Base-by-base conservation (phyloP, 2,113 vertebrate genomes). In the Cephalopterus ornatus region DNA sequence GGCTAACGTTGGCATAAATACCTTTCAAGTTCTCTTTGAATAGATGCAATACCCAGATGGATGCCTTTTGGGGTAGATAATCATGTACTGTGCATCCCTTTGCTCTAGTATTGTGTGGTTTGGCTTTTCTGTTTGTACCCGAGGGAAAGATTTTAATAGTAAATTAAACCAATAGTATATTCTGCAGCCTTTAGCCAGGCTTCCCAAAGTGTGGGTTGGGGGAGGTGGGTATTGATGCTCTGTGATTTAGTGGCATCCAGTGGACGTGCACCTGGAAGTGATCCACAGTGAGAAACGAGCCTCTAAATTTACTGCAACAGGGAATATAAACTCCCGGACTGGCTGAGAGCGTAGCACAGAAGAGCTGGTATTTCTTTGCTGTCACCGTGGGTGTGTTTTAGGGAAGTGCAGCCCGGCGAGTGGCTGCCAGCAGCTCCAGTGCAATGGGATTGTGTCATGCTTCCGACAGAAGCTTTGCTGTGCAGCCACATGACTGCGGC, bases 401-500 rank as follows among this genome's bases (percentile, higher is more conserved):
- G 74, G 85, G 72, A 70, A 72, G 59, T 35, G 86, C 89, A 47
- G 8, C 65, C 5, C 55, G n/a, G 81, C 3, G 27, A 47, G 78
- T 11, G 27, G 89, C 90, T 96, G 92, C 75, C 8, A 47, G 95
- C 82, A 50, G 82, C 85, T 41, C 4, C 66, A 76, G 91, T 18
- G 95, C 80, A 3, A 19, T 22, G 88, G 85, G 96, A 91, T 96
- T 92, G 94, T 94, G 97, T 92, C 88, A 78, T 91, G 90, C 53
- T 95, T 30, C 93, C 7, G 52, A 96, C 97, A 96, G 80, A 92
- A 91, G 96, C 94, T 92, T 90, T 83, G 92, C 96, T 90, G 89
- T 92, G 95, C 82, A 65, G 0, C 96, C 97, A 91, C 96, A 97
- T 97, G 96, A 97, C 97, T 97, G 96, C 95, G 59, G 95, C 97